A percentile compares a stretch with the other conserved stretches of the same genome.
Conservation (phyloP, 2,113 vertebrate species). For the Gadus chalcogrammus region DNA sequence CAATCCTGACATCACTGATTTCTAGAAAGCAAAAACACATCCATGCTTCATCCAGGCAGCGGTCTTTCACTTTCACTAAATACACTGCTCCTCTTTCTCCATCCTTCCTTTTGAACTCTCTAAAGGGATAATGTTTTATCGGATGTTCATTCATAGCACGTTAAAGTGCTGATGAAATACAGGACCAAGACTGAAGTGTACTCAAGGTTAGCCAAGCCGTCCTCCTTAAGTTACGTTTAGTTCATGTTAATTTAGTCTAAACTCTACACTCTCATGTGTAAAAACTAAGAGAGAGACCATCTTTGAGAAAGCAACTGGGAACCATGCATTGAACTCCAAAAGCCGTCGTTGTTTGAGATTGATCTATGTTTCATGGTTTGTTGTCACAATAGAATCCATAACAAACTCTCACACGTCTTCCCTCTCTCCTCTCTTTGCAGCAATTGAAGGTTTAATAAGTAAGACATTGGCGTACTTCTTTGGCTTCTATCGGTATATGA, state of each 20-base stretch:
- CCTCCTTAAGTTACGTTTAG: constrained; percentile 38
- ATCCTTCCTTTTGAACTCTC: constrained; percentile 45
- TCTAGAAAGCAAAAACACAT: constrained; percentile 25
- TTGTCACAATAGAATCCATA: constrained; percentile 61
- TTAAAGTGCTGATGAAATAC: constrained; percentile 77
- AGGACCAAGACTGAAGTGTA: constrained; percentile 74
- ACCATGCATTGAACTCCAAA: constrained; percentile 38
- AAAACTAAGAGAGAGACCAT: constrained; percentile 31
- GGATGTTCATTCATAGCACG: constrained; percentile 63
- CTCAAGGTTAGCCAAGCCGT: constrained; percentile 72
- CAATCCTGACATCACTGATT: constrained; percentile 22
- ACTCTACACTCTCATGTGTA: constrained; percentile 3
- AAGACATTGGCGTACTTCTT: constrained; percentile 64
- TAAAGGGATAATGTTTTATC: constrained; percentile 50
- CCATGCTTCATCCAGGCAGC: constrained; percentile 46
- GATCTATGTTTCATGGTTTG: constrained; percentile 52
- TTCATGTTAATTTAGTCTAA: constrained; percentile 20
- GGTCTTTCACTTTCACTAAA: constrained; percentile 31
- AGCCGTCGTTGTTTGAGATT: constrained; percentile 48
- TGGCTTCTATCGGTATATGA: constrained; percentile 35
- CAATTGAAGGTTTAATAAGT: constrained; percentile 85
- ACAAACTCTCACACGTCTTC: constrained; percentile 69
- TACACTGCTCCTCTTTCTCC: constrained; percentile 37
- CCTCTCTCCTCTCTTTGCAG: constrained; percentile 72
- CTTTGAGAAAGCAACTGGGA: constrained; percentile 49